Evolutionary conservation across 2,797 vertebrate genomes (phyloP), one percentile per base, ranked within the genome.

Genomic region (Eulemur coronatus): DNA sequence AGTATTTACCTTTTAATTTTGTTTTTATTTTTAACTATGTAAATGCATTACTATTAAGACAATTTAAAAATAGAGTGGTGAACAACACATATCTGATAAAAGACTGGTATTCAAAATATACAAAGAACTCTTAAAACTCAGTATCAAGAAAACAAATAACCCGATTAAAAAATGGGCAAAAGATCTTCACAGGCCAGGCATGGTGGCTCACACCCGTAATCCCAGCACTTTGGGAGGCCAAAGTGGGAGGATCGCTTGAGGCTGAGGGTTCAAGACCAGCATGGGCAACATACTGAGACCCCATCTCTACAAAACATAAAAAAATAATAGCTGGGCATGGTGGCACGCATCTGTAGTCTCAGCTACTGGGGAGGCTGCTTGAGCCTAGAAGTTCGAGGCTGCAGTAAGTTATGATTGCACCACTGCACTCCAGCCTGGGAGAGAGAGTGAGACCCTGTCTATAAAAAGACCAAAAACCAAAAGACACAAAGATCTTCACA

Each of bases 1-100:
- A 91, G 57, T n/a, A 63, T 76, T 89, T 84, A 88, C 7, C 3
- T 63, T 92, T 89, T 55, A 84, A 78, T 89, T 94, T 87, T 81
- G 6, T 89, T 90, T 86, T 90, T 52, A 10, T 35, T 92, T 82
- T 92, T 30, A 95, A 55, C 11, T 50, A 84, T 59, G 22, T 33
- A 80, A 84, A 50, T 80, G 10, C 14, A 86, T 69, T 80, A 38
- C 20, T 55, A 48, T 69, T 52, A 90, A 57, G 86, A 92, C 30
- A 43, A 28, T 46, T 85, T 89, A 46, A 46, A 92, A 86, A 48
- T 22, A 65, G 43, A 59, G 22, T 84, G 28, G 55, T 33, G 0
- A 3, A 78, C 81, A 89, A 14, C 80, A 65, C 11, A 5, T 76
- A 87, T 84, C 41, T 90, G 28, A 70, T 55, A 63, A 57, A 57